Evolutionary conservation across 92 coral and sea anemone species (phyloP), one percentile per base, ranked within the genome.

Genomic region (Montipora capitata): DNA sequence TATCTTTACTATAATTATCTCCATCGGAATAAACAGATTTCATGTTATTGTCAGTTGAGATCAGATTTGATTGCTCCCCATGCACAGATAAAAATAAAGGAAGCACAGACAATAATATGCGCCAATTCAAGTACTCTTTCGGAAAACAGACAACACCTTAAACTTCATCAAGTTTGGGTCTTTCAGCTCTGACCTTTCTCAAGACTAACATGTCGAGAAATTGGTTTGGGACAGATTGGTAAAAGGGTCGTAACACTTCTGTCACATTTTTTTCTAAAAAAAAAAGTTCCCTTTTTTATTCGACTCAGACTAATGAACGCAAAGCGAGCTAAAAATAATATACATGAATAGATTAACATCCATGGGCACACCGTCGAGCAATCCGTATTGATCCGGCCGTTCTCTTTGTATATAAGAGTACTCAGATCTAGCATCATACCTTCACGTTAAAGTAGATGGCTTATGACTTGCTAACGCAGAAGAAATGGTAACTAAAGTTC

Each of bases 1-100:
- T 27, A 27, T 27, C 77, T 3, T 40, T 3, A 15, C 6, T 8
- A 42, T n/a, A n/a, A n/a, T 72, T 48, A 45, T 62, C 54, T 13
- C 7, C 68, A 11, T 51, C 85, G 76, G 85, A 68, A 51, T 72
- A 80, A 80, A 35, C 15, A 64, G 72, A 63, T 43, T 78, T 18
- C 27, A 12, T 8, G 83, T 38, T 72, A 79, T 54, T 80, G 40
- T 80, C 65, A 52, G 13, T 80, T 67, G 13, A 27, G 76, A 9
- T 48, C 0, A 48, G 4, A 73, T 43, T 9, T 6, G 41, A 73
- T 45, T 49, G 51, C 56, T 20, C 68, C 56, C 9, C 35, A 27
- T 27, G 35, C 13, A 8, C 15, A 45, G 52, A 72, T 72, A 3
- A 72, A 45, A 4, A 44, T 44, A 44, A 72, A 15, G 4, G 15